Evolutionary conservation across 2,113 vertebrate species (phyloP).

Genomic region (Pantherophis guttatus): DNA sequence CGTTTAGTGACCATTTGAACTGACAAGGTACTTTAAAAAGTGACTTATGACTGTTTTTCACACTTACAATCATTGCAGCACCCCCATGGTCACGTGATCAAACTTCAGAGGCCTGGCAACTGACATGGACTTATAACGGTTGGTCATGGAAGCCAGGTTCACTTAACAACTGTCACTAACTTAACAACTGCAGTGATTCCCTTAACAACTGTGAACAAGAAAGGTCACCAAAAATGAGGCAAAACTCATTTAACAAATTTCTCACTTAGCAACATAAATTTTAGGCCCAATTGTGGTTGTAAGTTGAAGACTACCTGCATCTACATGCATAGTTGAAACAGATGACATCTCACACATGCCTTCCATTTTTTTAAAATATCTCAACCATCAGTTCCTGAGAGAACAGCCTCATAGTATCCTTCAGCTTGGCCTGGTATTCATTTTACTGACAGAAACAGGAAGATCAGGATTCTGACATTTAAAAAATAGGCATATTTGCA

Average conservation of each 20-base stretch:
- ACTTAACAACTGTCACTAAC: no score
- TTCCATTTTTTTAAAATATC: not conserved
- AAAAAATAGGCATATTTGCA: not conserved
- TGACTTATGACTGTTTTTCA: not conserved
- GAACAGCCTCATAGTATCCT: no score
- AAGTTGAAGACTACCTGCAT: not conserved
- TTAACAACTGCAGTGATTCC: no score
- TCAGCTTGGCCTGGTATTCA: not conserved
- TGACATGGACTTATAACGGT: no score
- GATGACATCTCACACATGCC: not conserved
- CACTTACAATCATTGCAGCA: not conserved
- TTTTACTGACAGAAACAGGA: not conserved
- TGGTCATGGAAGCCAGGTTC: no score
- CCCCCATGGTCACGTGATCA: not conserved
- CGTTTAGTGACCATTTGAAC: not conserved
- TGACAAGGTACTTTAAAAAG: not conserved
- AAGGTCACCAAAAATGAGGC: not conserved
- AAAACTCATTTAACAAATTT: not conserved
- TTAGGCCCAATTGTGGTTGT: no score
- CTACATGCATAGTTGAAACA: no score
- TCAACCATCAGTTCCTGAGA: not conserved
- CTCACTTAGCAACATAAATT: no score
- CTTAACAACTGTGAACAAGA: no score
- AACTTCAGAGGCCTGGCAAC: not conserved
- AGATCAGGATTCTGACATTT: not conserved